Evolutionary conservation across 2,797 vertebrate species (phyloP).

Genomic region (Orestias chungarensis): DNA sequence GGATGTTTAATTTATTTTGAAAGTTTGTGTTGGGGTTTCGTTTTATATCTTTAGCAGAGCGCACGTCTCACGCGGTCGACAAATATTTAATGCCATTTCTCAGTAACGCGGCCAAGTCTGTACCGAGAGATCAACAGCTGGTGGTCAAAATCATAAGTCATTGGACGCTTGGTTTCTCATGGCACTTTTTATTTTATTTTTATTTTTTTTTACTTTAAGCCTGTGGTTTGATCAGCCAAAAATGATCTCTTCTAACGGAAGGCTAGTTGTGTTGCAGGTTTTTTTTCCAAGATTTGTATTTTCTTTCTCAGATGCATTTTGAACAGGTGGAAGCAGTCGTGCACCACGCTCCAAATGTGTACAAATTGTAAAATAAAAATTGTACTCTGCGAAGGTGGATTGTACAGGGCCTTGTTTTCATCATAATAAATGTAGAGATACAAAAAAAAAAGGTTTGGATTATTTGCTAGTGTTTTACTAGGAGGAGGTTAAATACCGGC

Average conservation of each 20-base stretch:
- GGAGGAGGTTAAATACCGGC: background rate
- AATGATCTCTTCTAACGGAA: constrained; percentile 80
- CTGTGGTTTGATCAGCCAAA: constrained; percentile 73
- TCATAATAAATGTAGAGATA: constrained; percentile 97
- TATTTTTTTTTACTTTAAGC: constrained; percentile 63
- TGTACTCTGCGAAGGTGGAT: constrained; percentile 97
- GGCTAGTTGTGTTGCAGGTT: constrained; percentile 84
- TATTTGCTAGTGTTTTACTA: background rate
- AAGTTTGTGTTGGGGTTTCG: constrained; percentile 39
- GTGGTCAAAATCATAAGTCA: constrained; percentile 83
- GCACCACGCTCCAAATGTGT: constrained; percentile 90
- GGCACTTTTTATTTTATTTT: constrained; percentile 51
- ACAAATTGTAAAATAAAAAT: constrained; percentile 99
- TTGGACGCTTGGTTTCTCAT: constrained; percentile 67
- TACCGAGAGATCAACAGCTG: constrained; percentile 60
- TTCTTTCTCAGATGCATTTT: constrained; percentile 69
- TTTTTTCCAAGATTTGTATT: constrained; percentile 65
- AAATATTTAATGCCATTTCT: constrained; percentile 67
- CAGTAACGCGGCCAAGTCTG: constrained; percentile 60
- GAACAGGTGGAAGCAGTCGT: constrained; percentile 75
- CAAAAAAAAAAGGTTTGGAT: constrained; percentile 25
- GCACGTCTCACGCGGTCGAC: constrained; percentile 51
- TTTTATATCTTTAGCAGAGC: constrained; percentile 47
- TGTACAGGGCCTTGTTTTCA: constrained; percentile 99
- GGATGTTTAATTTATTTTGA: constrained; percentile 69